phyloP scores from a whole-genome alignment of 2,797 vertebrate species.

The Petrocephalus sullivani region DNA sequence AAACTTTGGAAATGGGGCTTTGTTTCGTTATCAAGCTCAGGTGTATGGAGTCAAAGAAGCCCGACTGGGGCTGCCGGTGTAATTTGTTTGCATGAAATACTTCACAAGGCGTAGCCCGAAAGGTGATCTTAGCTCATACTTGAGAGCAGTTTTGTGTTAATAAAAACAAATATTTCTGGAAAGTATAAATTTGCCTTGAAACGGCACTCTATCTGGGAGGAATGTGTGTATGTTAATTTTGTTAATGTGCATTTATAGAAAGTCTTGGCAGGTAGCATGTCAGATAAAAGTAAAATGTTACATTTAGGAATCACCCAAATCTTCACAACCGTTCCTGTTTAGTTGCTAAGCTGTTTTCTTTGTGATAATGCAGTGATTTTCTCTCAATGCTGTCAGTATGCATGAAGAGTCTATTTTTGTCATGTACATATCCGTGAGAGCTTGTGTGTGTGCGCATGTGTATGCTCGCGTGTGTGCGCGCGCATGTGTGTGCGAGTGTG shows the following conservation, averaged over 20 bases:
- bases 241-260: neutral
- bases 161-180: neutral
- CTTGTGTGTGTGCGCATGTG: slow-evolving; percentile 42
- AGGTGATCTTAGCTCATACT: neutral
- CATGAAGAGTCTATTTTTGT: slow-evolving; percentile 48
- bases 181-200: neutral
- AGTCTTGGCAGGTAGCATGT: neutral
- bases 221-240: neutral
- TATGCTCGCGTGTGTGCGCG: slow-evolving; percentile 50
- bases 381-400: slow-evolving; percentile 43
- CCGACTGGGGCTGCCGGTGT: neutral
- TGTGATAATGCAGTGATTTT: slow-evolving; percentile 35
- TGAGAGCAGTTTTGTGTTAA: neutral
- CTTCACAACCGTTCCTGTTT: slow-evolving; percentile 34
- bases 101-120: neutral
- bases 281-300: neutral
- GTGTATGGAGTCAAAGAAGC: neutral
- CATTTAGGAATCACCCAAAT: neutral
- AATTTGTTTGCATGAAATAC: neutral
- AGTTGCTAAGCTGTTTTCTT: slow-evolving; percentile 40
- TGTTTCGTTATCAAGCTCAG: neutral
- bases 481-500: slow-evolving; percentile 53
- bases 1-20: neutral
- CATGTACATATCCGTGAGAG: slow-evolving; percentile 48
- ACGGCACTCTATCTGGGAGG: neutral